Base-by-base conservation (phyloP, 2,888 invertebrate genomes). In the Caenorhabditis sp. region DNA sequence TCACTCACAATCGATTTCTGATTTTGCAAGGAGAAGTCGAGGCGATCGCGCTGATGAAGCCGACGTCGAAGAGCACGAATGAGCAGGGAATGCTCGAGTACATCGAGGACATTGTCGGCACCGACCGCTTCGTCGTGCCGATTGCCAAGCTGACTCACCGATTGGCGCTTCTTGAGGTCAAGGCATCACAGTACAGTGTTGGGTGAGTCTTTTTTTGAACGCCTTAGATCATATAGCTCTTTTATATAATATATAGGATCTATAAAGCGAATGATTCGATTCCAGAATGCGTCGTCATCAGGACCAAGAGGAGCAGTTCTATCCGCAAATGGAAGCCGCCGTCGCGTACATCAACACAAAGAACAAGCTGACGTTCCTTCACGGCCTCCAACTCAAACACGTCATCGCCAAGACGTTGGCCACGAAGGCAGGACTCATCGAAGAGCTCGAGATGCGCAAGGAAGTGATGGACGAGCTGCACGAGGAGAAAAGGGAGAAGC, bases 21-120 rank as follows among this genome's bases (percentile, higher is more conserved):
- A 99, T 99, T 89, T 92, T 99, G 15, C 98, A 96, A 94, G 99
- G 99, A 50, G 99, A 99, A 92, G 98, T 99, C 0, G 99, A 99
- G 91, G 95, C 96, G 89, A 99, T 99, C 85, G 93, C 99, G 0
- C 93, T 97, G 93, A 98, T 99, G 98, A 97, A 97, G 89, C 94
- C 96, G 0, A 98, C 96, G 91, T 95, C 92, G 0, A 50, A 15
- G 5, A 92, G 92, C 78, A 93, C 91, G 0, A 30, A 43, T 39
- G 97, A 98, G 83, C 93, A 94, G 9, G 99, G 99, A 0, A 95
- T 99, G 95, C 90, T 99, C 63, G 99, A 99, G 90, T 99, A 96
- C 90, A 91, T 99, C 53, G 99, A 99, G 90, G 98, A 99, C 89
- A 96, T 99, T 68, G 94, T 99, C 85, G 99, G 99, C 0, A 95